These are phyloP conservation scores for Microctonus brassicae DNA, from an alignment of 2,888 invertebrate species.

Conservation along the genomic window DNA sequence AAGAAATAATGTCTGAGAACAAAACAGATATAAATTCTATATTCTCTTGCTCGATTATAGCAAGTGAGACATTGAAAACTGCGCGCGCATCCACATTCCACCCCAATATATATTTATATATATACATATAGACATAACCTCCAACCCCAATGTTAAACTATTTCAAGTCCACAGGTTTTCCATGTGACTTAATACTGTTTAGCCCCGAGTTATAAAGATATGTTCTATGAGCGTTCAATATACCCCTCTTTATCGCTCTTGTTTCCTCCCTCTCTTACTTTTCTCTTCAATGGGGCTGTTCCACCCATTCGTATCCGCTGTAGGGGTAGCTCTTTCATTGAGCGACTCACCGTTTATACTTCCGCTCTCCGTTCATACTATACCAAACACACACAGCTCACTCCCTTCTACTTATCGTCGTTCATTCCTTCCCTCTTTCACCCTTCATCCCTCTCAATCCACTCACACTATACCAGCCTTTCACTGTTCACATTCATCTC, in stretches of 20 bases:
- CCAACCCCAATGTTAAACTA: no score
- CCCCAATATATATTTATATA: no score
- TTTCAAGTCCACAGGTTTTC: no score
- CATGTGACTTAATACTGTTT: no score
- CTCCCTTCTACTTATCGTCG: background rate
- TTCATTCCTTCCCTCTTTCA: no score
- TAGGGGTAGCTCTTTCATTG: conserved; percentile 62
- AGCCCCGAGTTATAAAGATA: no score
- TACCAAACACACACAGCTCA: background rate
- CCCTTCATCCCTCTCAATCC: background rate
- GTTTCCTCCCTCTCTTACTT: background rate
- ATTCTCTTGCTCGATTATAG: background rate
- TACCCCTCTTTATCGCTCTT: no score
- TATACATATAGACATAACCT: conserved; percentile 32
- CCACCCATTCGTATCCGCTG: conserved; percentile 62
- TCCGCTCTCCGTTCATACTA: conserved; percentile 61
- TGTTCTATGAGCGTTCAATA: no score
- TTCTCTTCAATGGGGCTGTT: conserved; percentile 61
- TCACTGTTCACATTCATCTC: conserved; percentile 10
- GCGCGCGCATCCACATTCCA: conserved; percentile 5
- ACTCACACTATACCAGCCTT: background rate
- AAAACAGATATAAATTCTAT: background rate
- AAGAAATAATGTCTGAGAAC: background rate
- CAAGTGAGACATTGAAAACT: background rate
- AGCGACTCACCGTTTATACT: conserved; percentile 54